A percentile compares a stretch with the other conserved stretches of the same genome.
Conservation (phyloP, 2,888 invertebrate species). For the Agrotis segetum region DNA sequence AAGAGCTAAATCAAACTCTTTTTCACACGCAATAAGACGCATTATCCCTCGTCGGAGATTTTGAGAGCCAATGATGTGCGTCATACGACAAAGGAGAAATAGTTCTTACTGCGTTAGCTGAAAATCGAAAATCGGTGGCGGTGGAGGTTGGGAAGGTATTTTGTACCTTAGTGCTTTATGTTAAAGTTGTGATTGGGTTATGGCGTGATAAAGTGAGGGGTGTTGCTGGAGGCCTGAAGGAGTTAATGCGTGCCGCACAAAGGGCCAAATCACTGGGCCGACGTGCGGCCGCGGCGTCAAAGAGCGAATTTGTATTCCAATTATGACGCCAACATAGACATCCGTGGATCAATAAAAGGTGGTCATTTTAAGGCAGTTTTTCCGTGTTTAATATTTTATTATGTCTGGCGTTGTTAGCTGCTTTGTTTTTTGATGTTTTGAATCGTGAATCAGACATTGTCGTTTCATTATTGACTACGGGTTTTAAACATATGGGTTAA, state of each 20-base stretch:
- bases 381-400: slow-evolving; percentile 16
- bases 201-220: slow-evolving; percentile 72
- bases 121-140: slow-evolving; percentile 81
- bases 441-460: not conserved
- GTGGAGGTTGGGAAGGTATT: slow-evolving; percentile 47
- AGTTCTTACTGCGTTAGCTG: slow-evolving; percentile 82
- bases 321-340: slow-evolving; percentile 83
- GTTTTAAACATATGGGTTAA: too few relatives aligned
- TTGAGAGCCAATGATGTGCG: slow-evolving; percentile 56
- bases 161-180: slow-evolving; percentile 54
- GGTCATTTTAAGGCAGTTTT: slow-evolving; percentile 60
- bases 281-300: slow-evolving; percentile 84
- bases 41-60: slow-evolving; percentile 64
- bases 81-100: slow-evolving; percentile 76
- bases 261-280: slow-evolving; percentile 90
- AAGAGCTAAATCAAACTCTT: slow-evolving; percentile 70
- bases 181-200: slow-evolving; percentile 74
- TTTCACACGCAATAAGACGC: slow-evolving; percentile 67
- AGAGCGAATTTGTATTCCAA: slow-evolving; percentile 90
- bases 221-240: slow-evolving; percentile 85
- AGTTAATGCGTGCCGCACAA: slow-evolving; percentile 90
- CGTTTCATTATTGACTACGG: not conserved
- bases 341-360: slow-evolving; percentile 69
- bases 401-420: not conserved
- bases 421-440: not conserved